Base-by-base conservation (phyloP, 2,113 vertebrate genomes). In the Loxodonta africana region DNA sequence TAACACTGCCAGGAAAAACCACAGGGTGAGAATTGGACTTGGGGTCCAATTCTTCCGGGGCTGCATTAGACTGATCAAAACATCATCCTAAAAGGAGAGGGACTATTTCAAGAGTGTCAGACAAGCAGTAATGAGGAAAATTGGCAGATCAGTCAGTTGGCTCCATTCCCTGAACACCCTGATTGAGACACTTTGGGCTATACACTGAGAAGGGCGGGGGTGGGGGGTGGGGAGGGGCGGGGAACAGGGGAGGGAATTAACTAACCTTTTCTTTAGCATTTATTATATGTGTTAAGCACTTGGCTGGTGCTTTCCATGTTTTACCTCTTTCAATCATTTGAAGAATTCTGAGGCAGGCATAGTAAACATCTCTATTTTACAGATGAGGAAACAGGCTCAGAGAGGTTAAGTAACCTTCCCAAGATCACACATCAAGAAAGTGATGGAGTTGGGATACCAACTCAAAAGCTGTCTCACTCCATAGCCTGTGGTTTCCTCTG, bases 1-100 rank as follows among this genome's bases (percentile, higher is more conserved):
- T 97, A 96, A 96, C 95, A 97, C 96, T 96, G 76, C 51, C 77
- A 94, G 86, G 87, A 93, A 71, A 95, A 98, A 97, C 83, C 91
- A 69, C 97, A 93, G 91, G 86, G 96, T 97, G 95, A 96, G 95
- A 97, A 98, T 94, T 97, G 94, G 37, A 95, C 87, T 69, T 90
- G 91, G 53, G 76, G 83, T 87, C 76, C 76, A 93, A 5, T 96
- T 96, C 86, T 97, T 96, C 89, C n/a, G 18, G 88, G 92, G 69
- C 63, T 96, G 74, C 78, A 93, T 94, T 96, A 93, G 74, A 85
- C 83, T 93, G 93, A 96, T 96, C 88, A 96, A 96, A 97, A 94
- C 88, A 91, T 94, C 93, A 95, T 87, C 91, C 84, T 90, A 78
- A 96, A 98, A 95, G 88, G 96, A 95, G 80, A 97, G 76, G 83